Base-by-base conservation (phyloP, 23 tunicate genomes). In the Aplidium turbinatum region DNA sequence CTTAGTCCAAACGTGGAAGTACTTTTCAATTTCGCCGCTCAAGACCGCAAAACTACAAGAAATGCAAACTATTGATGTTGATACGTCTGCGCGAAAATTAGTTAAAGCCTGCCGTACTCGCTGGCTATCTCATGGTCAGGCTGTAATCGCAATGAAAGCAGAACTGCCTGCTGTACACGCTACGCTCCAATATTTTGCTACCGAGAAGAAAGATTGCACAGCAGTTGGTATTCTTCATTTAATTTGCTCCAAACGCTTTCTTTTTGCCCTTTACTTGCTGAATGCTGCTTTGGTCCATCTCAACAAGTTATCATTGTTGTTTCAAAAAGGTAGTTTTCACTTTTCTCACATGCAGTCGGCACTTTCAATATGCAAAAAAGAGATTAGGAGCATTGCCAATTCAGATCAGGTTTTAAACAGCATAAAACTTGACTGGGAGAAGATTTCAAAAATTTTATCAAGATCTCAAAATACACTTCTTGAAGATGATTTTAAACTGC, bases 171-270 rank as follows among this genome's bases (percentile, higher is more conserved):
- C 68, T 62, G 68, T 27, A 38, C 9, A 62, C 38, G 36, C 68
- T 62, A 62, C 68, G 9, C 38, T n/a, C n/a, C n/a, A n/a, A n/a
- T n/a, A n/a, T n/a, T n/a, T n/a, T 62, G 68, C 68, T 62, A 7
- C 68, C 30, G 68, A 62, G 30, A 62, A 62, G 68, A 62, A 62
- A 38, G 68, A 62, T 62, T 26, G 38, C 38, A 62, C 38, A 62
- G 68, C 68, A 62, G 30, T 62, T 62, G 68, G 35, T 62, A 62
- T 62, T 55, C 62, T n/a, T 62, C 68, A 62, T 11, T 62, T 62
- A 62, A 30, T 62, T 25, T 30, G 68, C 30, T 62, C 68, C 27
- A 62, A 62, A 62, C 68, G 23, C 68, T 62, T 62, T 62, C 68
- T 62, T 62, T 11, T 62, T n/a, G 27, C 36, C 30, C 38, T 62